A percentile compares a stretch with the other conserved stretches of the same genome.
Conservation (phyloP, 2,797 vertebrate species). For the Melanotaenia parkinsoni region DNA sequence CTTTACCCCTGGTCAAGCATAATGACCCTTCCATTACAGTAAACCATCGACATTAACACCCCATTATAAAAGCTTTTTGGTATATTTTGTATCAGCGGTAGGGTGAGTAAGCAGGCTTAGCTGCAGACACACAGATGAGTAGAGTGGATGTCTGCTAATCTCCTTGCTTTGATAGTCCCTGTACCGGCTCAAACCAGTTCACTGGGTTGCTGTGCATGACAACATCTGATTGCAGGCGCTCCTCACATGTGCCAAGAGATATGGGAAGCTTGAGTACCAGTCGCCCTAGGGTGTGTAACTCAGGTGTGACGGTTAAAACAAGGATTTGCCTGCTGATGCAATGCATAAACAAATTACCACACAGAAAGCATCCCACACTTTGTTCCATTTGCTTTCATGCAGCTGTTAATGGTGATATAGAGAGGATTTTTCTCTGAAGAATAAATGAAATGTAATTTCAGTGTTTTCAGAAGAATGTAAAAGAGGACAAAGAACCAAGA, state of each 20-base stretch:
- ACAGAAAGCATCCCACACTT: neutral
- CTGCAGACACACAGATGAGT: conserved; percentile 53
- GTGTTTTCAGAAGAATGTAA: neutral
- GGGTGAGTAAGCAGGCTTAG: conserved; percentile 48
- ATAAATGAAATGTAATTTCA: neutral
- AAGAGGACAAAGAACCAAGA: neutral
- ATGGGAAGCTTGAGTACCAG: conserved; percentile 34
- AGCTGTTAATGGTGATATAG: too few species aligned
- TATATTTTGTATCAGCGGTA: conserved; percentile 2
- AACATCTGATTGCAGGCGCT: conserved; percentile 62
- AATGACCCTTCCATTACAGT: conserved; percentile 8
- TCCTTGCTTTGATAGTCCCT: conserved; percentile 63
- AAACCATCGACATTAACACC: neutral
- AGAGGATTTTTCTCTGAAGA: neutral
- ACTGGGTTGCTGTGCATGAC: conserved; percentile 65
- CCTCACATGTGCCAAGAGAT: conserved; percentile 53
- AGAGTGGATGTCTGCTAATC: conserved; percentile 73
- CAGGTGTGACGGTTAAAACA: conserved; percentile 32
- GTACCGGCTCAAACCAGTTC: conserved; percentile 79
- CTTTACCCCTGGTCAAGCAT: conserved; percentile 14
- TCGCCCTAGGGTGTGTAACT: conserved; percentile 23
- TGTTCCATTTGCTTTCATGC: too few species aligned
- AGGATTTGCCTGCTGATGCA: neutral
- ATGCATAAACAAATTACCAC: neutral
- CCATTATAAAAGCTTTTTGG: neutral